Percentiles rank a stretch among this genome's conserved stretches.
These are phyloP conservation scores for Apocrypta bakeri DNA, from an alignment of 1,140 invertebrate genomes.

Conservation along the genomic window DNA sequence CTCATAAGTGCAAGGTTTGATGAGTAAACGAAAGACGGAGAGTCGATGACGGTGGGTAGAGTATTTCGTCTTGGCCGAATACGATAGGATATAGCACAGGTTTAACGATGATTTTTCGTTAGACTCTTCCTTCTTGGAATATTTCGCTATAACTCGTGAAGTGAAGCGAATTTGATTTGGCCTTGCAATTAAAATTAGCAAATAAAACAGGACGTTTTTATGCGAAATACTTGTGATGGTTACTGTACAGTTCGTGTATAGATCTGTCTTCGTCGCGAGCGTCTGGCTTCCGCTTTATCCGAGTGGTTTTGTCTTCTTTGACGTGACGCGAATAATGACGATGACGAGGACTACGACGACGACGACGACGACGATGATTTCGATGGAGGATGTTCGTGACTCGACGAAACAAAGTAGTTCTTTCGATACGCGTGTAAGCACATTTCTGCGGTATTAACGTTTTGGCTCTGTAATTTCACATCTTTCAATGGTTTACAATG, in stretches of 20 bases:
- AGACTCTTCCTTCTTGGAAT: no score
- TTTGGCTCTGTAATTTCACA: neutral
- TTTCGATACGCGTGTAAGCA: neutral
- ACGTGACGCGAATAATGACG: constrained; percentile 17
- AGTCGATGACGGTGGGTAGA: no score
- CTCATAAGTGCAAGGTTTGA: neutral
- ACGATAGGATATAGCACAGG: no score
- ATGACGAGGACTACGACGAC: constrained; percentile 27
- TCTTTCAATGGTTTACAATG: constrained; percentile 16
- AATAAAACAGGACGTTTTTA: neutral
- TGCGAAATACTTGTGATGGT: constrained; percentile 26
- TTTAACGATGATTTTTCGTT: no score
- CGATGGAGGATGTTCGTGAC: neutral
- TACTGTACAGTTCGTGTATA: neutral
- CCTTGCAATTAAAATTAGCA: no score
- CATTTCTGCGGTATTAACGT: neutral
- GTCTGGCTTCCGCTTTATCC: constrained; percentile 35
- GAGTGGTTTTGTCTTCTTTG: constrained; percentile 35
- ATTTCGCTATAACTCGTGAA: no score
- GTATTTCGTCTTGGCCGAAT: neutral
- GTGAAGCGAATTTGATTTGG: no score
- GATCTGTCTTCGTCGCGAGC: neutral
- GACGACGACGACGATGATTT: constrained; percentile 25
- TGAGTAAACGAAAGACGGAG: neutral
- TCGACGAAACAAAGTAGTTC: neutral